Conservation (phyloP, 2,888 invertebrate species). For the Himalopsyche kuldschensis region DNA sequence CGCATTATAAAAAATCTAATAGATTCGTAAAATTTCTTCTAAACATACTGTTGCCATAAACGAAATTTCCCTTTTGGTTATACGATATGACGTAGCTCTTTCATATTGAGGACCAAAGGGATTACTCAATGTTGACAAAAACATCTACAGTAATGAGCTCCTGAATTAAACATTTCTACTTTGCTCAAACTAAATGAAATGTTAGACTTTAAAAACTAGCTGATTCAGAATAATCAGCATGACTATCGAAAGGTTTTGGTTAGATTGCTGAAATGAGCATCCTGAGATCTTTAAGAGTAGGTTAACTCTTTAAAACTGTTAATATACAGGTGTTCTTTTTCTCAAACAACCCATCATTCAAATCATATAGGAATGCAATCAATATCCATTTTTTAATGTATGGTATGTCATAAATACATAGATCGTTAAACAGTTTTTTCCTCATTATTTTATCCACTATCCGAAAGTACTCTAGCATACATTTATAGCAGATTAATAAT, state of each 20-base stretch:
- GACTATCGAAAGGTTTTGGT: neutral
- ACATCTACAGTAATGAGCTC: constrained; percentile 16
- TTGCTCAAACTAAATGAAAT: neutral
- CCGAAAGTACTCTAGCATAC: too few species aligned
- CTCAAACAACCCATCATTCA: too few species aligned
- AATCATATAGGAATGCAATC: too few species aligned
- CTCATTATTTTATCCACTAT: too few species aligned
- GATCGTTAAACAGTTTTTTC: too few species aligned
- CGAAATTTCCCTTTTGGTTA: neutral
- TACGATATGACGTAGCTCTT: constrained; percentile 6
- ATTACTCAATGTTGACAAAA: constrained; percentile 17
- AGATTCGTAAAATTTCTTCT: neutral
- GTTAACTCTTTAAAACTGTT: too few species aligned
- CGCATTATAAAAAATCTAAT: neutral
- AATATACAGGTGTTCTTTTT: too few species aligned
- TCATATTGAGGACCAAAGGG: neutral
- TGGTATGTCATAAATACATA: too few species aligned
- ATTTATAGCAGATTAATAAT: too few species aligned
- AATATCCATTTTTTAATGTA: too few species aligned
- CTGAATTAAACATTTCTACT: constrained; percentile 28
- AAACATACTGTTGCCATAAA: neutral
- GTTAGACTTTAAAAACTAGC: neutral
- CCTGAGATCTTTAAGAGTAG: neutral
- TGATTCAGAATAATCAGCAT: neutral
- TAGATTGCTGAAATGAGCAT: neutral